phyloP scores from a whole-genome alignment of 2,888 invertebrate species.

The Galeruca laticollis region DNA sequence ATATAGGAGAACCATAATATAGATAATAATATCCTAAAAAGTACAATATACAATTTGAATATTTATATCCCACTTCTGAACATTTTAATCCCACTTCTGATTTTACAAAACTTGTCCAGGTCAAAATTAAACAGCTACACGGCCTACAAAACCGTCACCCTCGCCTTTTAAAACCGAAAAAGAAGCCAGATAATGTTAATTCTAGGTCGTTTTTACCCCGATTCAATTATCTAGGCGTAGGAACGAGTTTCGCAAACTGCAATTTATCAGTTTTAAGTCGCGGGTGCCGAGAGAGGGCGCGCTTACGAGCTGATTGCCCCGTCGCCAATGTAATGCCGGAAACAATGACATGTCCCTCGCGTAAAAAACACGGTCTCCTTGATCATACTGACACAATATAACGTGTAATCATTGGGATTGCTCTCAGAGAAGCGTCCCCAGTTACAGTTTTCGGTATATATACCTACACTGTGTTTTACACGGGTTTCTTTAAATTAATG shows the following conservation, averaged over 20 bases:
- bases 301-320: constrained; percentile 45
- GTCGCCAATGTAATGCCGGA: constrained; percentile 55
- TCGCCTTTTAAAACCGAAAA: constrained; percentile 3
- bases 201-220: constrained; percentile 39
- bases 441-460: constrained; percentile 30
- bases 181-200: constrained; percentile 35
- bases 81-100: not conserved
- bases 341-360: constrained; percentile 63
- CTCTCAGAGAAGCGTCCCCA: constrained; percentile 32
- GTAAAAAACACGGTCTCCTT: constrained; percentile 64
- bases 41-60: not conserved
- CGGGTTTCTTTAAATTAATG: constrained; percentile 33
- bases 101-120: not conserved
- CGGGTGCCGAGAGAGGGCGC: constrained; percentile 34
- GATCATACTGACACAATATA: constrained; percentile 65
- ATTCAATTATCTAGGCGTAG: constrained; percentile 47
- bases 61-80: constrained; percentile 5
- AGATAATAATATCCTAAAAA: no score
- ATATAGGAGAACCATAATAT: no score
- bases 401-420: constrained; percentile 61
- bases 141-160: not conserved
- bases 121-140: not conserved
- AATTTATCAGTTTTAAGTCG: constrained; percentile 54
- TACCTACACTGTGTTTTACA: constrained; percentile 36
- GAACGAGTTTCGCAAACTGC: constrained; percentile 44